phyloP scores from a whole-genome alignment of 2,113 vertebrate genomes.

The Podarcis raffonei region DNA sequence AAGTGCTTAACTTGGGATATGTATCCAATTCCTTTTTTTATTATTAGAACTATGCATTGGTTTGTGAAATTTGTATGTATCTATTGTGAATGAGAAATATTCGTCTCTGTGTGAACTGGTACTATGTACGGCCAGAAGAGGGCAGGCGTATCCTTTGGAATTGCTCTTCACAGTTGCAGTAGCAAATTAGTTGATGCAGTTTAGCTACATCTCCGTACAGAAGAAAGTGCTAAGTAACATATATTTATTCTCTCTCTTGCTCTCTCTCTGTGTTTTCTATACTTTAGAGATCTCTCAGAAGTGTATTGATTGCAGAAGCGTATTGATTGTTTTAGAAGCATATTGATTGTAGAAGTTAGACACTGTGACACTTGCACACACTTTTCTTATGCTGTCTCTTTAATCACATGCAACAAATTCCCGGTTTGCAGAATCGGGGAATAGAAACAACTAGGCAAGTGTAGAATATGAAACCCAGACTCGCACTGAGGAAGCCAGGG shows the following conservation, averaged over 20 bases:
- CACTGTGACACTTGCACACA: neutral
- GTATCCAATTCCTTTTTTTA: too few species aligned
- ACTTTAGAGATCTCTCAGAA: neutral
- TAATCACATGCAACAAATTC: neutral
- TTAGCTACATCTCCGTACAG: neutral
- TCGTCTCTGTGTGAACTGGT: neutral
- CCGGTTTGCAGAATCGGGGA: too few species aligned
- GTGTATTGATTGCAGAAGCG: neutral
- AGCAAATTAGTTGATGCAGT: neutral
- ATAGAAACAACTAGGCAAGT: too few species aligned
- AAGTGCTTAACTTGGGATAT: too few species aligned
- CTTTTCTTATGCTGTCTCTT: neutral
- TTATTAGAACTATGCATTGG: neutral
- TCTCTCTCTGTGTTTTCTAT: too few species aligned
- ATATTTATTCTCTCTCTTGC: neutral
- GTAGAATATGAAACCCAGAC: too few species aligned
- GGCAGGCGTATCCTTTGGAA: neutral
- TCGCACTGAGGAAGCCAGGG: too few species aligned
- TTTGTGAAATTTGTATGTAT: neutral
- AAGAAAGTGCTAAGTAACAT: neutral
- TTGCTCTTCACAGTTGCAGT: neutral
- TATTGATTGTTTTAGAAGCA: neutral
- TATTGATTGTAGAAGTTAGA: neutral
- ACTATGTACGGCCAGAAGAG: neutral
- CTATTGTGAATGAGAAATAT: neutral